These are phyloP conservation scores for Diarsia mendica DNA, from an alignment of 2,888 invertebrate species.

Conservation along the genomic window DNA sequence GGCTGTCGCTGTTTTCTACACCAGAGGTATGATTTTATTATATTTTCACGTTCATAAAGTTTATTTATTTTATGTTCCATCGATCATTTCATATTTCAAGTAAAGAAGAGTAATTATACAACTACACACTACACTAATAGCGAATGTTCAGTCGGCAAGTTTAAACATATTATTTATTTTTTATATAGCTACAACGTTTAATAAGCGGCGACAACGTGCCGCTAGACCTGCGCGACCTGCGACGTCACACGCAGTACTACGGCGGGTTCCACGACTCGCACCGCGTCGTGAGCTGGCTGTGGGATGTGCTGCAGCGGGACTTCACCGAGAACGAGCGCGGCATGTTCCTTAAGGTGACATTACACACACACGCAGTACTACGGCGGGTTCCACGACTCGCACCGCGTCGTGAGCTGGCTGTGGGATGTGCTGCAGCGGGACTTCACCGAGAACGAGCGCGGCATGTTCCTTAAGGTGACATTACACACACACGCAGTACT, in stretches of 20 bases:
- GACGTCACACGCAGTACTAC: slow-evolving; percentile 99
- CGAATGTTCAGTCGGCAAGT: no score
- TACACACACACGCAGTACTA: slow-evolving; percentile 86
- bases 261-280: slow-evolving; percentile 99
- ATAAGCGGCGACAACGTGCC: slow-evolving; percentile 99
- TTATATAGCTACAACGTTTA: slow-evolving; percentile 94
- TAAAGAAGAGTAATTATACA: no score
- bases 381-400: slow-evolving; percentile 99
- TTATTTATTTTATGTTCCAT: no score
- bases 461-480: slow-evolving; percentile 97
- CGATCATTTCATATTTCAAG: no score
- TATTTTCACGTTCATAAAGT: neutral
- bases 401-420: slow-evolving; percentile 99
- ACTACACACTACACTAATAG: no score
- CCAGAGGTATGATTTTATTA: slow-evolving; percentile 92
- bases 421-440: slow-evolving; percentile 99
- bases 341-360: slow-evolving; percentile 96
- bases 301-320: slow-evolving; percentile 99
- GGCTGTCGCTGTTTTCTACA: slow-evolving; percentile 98
- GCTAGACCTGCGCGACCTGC: slow-evolving; percentile 95
- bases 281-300: slow-evolving; percentile 99
- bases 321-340: slow-evolving; percentile 97
- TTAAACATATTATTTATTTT: neutral
- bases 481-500: slow-evolving; percentile 78
- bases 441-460: slow-evolving; percentile 97